Base-by-base conservation (phyloP, 1,140 invertebrate species). In the Bombus huntii region DNA sequence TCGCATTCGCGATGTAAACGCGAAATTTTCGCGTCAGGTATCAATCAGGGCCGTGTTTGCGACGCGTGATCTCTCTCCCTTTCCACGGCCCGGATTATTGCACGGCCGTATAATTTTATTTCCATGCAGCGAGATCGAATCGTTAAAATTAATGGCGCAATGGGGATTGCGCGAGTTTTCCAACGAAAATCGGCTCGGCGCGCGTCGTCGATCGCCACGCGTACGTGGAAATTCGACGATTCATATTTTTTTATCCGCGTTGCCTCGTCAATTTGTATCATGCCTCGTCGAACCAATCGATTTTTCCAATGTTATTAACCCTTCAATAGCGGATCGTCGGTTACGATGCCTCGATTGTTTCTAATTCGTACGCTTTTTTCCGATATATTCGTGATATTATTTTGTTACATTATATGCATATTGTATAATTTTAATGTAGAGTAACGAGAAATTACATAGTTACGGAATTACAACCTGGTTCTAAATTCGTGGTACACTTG, bases 41-140 rank as follows among this genome's bases (percentile, higher is more conserved):
- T 82, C 80, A 82, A 82, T 82, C 80, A 74, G 42, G 5, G 15
- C 25, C 37, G 53, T 47, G 70, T 65, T 74, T 73, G 39, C 39
- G 25, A n/a, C 39, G n/a, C 47, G 53, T 62, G 79, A 81, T 71
- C 79, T 57, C 66, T 25, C 22, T 31, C 77, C 28, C 44, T 70
- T 37, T 4, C 0, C 15, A 22, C 77, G 18, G 12, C 13, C 2
- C 6, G 28, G 47, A 71, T 73, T 81, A 62, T 39, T 44, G 12
- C 71, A 53, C 44, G 42, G 44, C 13, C 65, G 65, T 70, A 44
- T 74, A 82, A 82, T 82, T 82, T 82, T 75, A 72, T 75, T 82
- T 74, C 80, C 2, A 28, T 2, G 18, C 15, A 18, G 25, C 13
- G 25, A 37, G 70, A 62, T 81, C 71, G 42, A 68, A 25, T 66